These are phyloP conservation scores for Parnassius mnemosyne DNA, from an alignment of 2,888 invertebrate species.

Conservation along the genomic window DNA sequence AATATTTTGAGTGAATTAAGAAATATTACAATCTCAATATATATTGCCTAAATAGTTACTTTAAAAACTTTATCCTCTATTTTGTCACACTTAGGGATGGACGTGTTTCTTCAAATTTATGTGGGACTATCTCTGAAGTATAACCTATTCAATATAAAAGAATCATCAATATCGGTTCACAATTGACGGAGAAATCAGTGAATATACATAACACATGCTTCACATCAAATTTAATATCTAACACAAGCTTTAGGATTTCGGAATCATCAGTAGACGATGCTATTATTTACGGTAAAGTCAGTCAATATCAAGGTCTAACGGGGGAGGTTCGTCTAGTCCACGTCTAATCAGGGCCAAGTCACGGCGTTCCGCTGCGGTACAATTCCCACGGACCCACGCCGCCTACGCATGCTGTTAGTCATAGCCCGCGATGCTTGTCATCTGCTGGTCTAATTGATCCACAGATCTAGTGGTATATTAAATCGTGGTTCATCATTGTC, in stretches of 20 bases:
- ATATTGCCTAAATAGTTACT: too few relatives aligned
- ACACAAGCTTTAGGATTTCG: background rate
- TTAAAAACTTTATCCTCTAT: too few relatives aligned
- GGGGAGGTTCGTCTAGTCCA: constrained; percentile 36
- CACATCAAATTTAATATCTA: too few relatives aligned
- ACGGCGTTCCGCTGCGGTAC: constrained; percentile 34
- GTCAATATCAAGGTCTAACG: constrained; percentile 27
- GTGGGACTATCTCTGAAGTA: too few relatives aligned
- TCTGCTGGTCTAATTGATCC: constrained; percentile 75
- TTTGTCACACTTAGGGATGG: too few relatives aligned
- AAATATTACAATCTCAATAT: too few relatives aligned
- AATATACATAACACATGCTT: too few relatives aligned
- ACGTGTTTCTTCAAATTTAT: too few relatives aligned
- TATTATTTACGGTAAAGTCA: constrained; percentile 23
- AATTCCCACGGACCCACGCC: constrained; percentile 66
- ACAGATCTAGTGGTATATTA: constrained; percentile 71
- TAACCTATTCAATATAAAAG: too few relatives aligned
- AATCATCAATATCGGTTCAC: too few relatives aligned
- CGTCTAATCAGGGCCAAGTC: constrained; percentile 47
- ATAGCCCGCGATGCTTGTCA: constrained; percentile 58
- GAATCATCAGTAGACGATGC: constrained; percentile 3
- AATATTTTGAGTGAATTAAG: too few relatives aligned
- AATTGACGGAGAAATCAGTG: too few relatives aligned
- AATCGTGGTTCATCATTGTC: constrained; percentile 65
- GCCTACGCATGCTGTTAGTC: constrained; percentile 71